These are phyloP conservation scores for Oxytorus armatus DNA, from an alignment of 2,888 invertebrate genomes.

Conservation along the genomic window DNA sequence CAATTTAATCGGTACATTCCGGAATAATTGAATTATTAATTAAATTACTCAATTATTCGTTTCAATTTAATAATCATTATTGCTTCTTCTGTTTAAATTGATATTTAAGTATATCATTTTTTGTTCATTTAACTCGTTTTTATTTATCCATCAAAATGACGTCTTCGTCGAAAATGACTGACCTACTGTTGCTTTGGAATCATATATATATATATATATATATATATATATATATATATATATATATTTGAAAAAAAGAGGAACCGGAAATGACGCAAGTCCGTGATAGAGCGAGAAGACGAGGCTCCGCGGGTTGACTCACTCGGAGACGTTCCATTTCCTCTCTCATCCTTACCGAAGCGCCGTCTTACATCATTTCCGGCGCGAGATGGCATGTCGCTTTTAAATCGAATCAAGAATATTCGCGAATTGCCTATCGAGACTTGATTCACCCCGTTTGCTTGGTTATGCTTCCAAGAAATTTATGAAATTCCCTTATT, in stretches of 20 bases:
- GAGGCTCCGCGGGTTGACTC: slow-evolving; percentile 74
- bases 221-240: too few species aligned
- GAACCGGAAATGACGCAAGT: slow-evolving; percentile 78
- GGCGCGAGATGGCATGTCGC: slow-evolving; percentile 84
- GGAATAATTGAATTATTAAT: too few species aligned
- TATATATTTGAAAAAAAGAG: slow-evolving; percentile 58
- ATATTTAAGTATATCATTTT: not conserved
- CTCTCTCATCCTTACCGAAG: slow-evolving; percentile 66
- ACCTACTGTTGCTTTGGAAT: too few species aligned
- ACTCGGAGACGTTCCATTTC: slow-evolving; percentile 83
- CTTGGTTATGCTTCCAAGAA: slow-evolving; percentile 13
- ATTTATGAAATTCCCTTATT: slow-evolving; percentile 41
- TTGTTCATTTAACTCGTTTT: not conserved
- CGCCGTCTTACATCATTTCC: slow-evolving; percentile 85
- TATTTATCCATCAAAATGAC: too few species aligned
- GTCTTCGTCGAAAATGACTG: too few species aligned
- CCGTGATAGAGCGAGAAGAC: slow-evolving; percentile 69
- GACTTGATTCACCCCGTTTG: slow-evolving; percentile 32
- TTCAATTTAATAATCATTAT: too few species aligned
- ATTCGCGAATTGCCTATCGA: slow-evolving; percentile 80
- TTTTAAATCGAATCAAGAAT: slow-evolving; percentile 84
- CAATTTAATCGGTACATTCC: too few species aligned
- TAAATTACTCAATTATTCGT: too few species aligned
- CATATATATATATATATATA: too few species aligned
- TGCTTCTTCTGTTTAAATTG: too few species aligned